phyloP scores from a whole-genome alignment of 30 jellyfish, hydroid and myxozoan genomes.

The Aurelia sp. region DNA sequence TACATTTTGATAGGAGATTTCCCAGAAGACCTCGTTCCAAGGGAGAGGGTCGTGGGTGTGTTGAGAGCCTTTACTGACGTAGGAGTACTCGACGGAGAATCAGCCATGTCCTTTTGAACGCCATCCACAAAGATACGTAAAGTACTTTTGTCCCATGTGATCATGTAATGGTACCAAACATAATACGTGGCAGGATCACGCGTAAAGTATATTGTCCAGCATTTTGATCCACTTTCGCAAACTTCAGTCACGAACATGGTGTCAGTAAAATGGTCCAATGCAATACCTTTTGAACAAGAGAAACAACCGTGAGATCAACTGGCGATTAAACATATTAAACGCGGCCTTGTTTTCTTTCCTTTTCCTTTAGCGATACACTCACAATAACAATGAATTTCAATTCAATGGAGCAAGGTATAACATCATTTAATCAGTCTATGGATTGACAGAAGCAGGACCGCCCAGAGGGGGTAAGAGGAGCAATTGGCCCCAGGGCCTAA shows the following conservation, averaged over 20 bases:
- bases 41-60: background rate
- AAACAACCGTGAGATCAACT: background rate
- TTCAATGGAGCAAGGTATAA: too few relatives aligned
- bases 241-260: background rate
- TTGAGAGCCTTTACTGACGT: background rate
- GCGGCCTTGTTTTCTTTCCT: too few relatives aligned
- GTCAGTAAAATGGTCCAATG: slow-evolving; percentile 2
- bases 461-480: too few relatives aligned
- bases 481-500: too few relatives aligned
- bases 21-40: background rate
- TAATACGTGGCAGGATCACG: background rate
- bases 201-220: slow-evolving; percentile 22
- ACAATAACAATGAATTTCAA: too few relatives aligned
- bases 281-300: background rate
- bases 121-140: slow-evolving; percentile 25
- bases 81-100: background rate
- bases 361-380: too few relatives aligned
- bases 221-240: slow-evolving; percentile 14
- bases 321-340: too few relatives aligned
- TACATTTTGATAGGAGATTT: background rate
- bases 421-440: too few relatives aligned
- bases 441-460: too few relatives aligned
- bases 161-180: slow-evolving; percentile 24
- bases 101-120: background rate
- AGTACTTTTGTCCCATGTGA: slow-evolving; percentile 41